Evolutionary conservation across 2,888 invertebrate genomes (phyloP).

Genomic region (Endotricha flammealis): DNA sequence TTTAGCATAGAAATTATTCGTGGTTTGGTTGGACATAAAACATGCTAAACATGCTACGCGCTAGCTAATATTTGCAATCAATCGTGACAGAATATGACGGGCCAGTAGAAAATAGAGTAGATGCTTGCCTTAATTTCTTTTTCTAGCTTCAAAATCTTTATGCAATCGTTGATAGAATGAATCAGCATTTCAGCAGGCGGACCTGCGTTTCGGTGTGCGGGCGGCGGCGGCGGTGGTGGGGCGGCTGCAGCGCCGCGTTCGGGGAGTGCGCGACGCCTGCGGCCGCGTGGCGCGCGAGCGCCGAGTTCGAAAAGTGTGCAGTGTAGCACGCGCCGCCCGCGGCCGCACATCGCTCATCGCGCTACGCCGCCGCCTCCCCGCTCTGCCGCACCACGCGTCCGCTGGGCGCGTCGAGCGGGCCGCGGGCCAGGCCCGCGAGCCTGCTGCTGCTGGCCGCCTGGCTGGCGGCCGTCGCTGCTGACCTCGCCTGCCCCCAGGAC

Average conservation of each 20-base stretch:
- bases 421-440: conserved; percentile 78
- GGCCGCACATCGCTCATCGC: conserved; percentile 68
- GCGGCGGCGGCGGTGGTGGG: conserved; percentile 27
- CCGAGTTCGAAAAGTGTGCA: conserved; percentile 55
- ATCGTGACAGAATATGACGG: too few relatives aligned
- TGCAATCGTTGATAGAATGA: too few relatives aligned
- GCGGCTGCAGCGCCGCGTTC: conserved; percentile 27
- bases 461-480: conserved; percentile 66
- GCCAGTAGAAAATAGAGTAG: too few relatives aligned
- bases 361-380: conserved; percentile 72
- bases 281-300: conserved; percentile 28
- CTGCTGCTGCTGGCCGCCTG: conserved; percentile 74
- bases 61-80: too few relatives aligned
- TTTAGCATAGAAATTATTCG: too few relatives aligned
- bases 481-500: conserved; percentile 60
- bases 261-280: conserved; percentile 31
- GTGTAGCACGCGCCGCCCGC: conserved; percentile 74
- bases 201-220: conserved; percentile 21
- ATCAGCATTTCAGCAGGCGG: conserved; percentile 34
- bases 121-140: too few relatives aligned
- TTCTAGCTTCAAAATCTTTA: too few relatives aligned
- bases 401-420: conserved; percentile 77
- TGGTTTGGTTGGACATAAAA: too few relatives aligned
- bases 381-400: conserved; percentile 77
- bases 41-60: too few relatives aligned